phyloP scores from a whole-genome alignment of 1,140 invertebrate species.

The Sinonovacula constricta region DNA sequence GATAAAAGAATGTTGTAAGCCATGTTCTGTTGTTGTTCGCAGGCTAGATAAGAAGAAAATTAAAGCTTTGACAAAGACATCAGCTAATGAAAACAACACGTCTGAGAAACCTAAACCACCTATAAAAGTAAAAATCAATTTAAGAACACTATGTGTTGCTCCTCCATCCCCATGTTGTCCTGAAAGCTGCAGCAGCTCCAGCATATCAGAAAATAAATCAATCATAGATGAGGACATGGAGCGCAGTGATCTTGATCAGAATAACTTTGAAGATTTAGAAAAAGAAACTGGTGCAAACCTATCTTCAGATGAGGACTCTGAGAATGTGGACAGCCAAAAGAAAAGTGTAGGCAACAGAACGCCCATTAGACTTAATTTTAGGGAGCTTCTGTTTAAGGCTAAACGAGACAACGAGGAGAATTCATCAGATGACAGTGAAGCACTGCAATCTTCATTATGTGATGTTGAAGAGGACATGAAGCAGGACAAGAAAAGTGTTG shows the following conservation, averaged over 20 bases:
- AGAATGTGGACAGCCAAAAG: no score
- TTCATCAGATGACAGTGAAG: no score
- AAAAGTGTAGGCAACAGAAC: no score
- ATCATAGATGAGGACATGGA: background rate
- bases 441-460: no score
- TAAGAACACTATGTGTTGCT: conserved; percentile 28
- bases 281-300: no score
- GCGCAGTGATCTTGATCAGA: background rate
- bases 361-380: no score
- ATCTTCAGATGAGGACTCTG: no score
- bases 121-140: conserved; percentile 45
- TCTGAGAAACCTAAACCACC: conserved; percentile 24
- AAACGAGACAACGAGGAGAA: no score
- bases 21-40: conserved; percentile 12
- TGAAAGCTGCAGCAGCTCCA: background rate
- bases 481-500: no score
- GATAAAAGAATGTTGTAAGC: background rate
- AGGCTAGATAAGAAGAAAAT: conserved; percentile 4
- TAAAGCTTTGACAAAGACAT: conserved; percentile 26
- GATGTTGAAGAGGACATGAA: no score
- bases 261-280: conserved; percentile 6
- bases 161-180: conserved; percentile 15
- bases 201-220: background rate
- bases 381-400: no score
- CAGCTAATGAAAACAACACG: background rate